phyloP scores from a whole-genome alignment of 2,888 invertebrate species.

The Sminthurides aquaticus region DNA sequence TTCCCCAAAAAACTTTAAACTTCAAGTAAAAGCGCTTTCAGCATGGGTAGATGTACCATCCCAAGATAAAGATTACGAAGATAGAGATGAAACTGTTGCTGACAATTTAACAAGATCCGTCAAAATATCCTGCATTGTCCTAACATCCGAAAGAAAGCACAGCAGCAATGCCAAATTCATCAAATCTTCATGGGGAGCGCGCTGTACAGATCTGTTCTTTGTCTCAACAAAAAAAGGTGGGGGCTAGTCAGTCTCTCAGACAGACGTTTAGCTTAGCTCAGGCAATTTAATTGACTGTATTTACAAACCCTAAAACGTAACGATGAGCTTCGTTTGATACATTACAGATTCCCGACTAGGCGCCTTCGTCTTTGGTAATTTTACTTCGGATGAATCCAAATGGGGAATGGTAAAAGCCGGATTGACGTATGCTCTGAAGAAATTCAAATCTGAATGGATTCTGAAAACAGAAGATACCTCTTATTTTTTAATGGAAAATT shows the following conservation, averaged over 20 bases:
- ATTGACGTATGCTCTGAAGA: neutral
- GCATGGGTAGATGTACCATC: no score
- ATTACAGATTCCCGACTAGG: neutral
- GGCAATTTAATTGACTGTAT: no score
- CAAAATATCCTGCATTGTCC: slow-evolving; percentile 76
- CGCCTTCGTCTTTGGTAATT: neutral
- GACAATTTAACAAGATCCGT: no score
- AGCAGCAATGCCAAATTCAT: slow-evolving; percentile 82
- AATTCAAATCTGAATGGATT: neutral
- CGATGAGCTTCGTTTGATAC: neutral
- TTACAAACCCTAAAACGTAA: no score
- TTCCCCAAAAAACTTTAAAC: no score
- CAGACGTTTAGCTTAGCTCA: no score
- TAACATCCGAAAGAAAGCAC: slow-evolving; percentile 89
- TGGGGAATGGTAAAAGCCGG: neutral
- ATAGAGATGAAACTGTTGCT: no score
- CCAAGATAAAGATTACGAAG: no score
- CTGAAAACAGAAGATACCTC: neutral
- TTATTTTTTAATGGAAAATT: neutral
- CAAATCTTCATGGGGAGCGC: slow-evolving; percentile 88
- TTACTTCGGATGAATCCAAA: neutral
- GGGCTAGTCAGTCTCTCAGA: no score
- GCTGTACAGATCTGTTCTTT: slow-evolving; percentile 78
- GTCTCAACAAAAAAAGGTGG: slow-evolving; percentile 72
- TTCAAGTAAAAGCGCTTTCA: no score